phyloP scores from a whole-genome alignment of 2,888 invertebrate species.

The Zootermopsis nevadensis region DNA sequence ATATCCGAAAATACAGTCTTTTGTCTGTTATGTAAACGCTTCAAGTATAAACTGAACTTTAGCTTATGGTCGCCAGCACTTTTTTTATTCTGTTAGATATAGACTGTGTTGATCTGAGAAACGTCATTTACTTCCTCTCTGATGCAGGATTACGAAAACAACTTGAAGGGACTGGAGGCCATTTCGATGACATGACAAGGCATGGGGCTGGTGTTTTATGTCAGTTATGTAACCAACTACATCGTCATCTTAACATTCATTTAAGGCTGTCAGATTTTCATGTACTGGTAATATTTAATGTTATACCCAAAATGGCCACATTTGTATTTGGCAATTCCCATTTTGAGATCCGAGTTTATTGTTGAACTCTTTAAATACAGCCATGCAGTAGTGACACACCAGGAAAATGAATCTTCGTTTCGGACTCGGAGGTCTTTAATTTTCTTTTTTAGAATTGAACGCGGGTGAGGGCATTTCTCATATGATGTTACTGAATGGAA shows the following conservation, averaged over 20 bases:
- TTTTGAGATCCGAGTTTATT: no score
- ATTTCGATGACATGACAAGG: neutral
- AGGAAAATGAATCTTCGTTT: no score
- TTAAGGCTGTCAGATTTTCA: neutral
- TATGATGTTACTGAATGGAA: no score
- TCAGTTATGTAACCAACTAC: neutral
- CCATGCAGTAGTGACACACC: no score
- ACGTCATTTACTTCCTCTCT: neutral
- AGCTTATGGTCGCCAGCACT: neutral
- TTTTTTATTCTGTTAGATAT: neutral
- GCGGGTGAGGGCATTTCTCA: no score
- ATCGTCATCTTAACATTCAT: neutral
- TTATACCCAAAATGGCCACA: no score
- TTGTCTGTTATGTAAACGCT: neutral
- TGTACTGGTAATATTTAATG: no score
- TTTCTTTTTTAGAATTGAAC: no score
- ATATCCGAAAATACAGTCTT: neutral
- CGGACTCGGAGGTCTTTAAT: no score
- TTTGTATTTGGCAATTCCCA: no score
- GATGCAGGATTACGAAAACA: slow-evolving; percentile 4
- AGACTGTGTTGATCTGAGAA: neutral
- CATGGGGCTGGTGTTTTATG: neutral
- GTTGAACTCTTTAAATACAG: no score
- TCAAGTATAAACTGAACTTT: neutral
- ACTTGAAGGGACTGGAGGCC: neutral